A percentile compares a stretch with the other conserved stretches of the same genome.
phyloP scores from a whole-genome alignment of 2,113 vertebrate species.

The Eulemur rufifrons region DNA sequence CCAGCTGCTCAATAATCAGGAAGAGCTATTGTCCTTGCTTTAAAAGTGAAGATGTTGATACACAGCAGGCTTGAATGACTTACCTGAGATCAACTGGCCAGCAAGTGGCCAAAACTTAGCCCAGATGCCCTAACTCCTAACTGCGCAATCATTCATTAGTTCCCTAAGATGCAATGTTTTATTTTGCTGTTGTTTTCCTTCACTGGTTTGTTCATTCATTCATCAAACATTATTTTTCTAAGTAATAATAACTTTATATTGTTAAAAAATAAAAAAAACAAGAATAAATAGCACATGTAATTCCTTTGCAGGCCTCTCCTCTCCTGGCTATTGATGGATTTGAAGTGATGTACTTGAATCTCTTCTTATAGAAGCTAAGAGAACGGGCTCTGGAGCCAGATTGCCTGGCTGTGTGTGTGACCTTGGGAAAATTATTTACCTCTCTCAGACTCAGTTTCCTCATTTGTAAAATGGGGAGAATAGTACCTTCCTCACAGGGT shows the following conservation, averaged over 20 bases:
- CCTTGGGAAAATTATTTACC: not conserved
- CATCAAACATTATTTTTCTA: conserved; percentile 22
- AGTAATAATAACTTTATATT: not conserved
- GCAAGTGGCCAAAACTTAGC: not conserved
- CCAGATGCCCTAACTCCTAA: not conserved
- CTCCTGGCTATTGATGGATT: not conserved
- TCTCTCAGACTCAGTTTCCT: conserved; percentile 13
- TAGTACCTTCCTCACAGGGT: not conserved
- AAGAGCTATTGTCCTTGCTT: not conserved
- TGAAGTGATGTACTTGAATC: not conserved
- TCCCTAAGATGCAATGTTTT: not conserved
- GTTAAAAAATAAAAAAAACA: not conserved
- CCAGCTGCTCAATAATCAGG: not conserved
- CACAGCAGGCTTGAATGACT: not conserved
- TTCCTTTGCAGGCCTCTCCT: not conserved
- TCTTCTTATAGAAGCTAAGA: not conserved
- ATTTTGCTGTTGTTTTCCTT: conserved; percentile 7
- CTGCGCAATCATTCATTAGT: not conserved
- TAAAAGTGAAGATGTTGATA: not conserved
- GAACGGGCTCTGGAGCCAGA: not conserved
- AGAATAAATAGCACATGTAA: not conserved
- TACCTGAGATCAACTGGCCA: not conserved
- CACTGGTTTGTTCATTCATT: not conserved
- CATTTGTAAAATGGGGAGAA: conserved; percentile 7
- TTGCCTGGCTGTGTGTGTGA: not conserved